Conservation (phyloP, 2,113 vertebrate species). For the Halichoerus grypus region DNA sequence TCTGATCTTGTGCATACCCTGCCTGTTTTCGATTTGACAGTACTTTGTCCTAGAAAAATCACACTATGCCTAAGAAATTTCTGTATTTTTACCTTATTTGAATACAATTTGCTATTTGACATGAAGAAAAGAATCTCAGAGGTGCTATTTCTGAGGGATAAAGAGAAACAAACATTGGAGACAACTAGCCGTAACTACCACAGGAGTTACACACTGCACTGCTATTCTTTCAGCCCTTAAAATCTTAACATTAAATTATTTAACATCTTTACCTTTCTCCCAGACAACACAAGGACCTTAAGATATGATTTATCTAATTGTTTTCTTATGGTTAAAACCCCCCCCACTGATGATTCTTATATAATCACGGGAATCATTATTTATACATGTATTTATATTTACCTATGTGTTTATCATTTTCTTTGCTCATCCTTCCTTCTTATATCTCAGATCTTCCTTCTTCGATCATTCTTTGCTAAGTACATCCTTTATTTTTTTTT, state of each 20-base stretch:
- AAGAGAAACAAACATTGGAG: background rate
- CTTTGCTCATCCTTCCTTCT: background rate
- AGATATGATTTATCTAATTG: background rate
- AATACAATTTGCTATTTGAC: background rate
- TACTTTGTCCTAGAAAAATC: conserved; percentile 1
- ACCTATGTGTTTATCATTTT: background rate
- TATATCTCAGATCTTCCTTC: background rate
- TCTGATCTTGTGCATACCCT: background rate
- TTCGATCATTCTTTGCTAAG: background rate
- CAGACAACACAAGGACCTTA: background rate
- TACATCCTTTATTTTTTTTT: background rate
- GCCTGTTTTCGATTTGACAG: background rate
- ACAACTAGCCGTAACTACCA: background rate
- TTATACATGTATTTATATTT: background rate
- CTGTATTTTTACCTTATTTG: conserved; percentile 10
- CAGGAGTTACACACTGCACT: background rate
- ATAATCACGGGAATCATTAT: background rate
- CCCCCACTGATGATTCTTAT: background rate
- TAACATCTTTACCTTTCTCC: background rate
- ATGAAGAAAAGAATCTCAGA: background rate
- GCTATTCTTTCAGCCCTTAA: background rate
- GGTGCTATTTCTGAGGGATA: background rate
- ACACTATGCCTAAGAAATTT: background rate
- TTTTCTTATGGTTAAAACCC: background rate
- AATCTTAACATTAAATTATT: background rate